These are phyloP conservation scores for Caenorhabditis parvicauda DNA, from an alignment of 2,888 invertebrate genomes.

Conservation along the genomic window DNA sequence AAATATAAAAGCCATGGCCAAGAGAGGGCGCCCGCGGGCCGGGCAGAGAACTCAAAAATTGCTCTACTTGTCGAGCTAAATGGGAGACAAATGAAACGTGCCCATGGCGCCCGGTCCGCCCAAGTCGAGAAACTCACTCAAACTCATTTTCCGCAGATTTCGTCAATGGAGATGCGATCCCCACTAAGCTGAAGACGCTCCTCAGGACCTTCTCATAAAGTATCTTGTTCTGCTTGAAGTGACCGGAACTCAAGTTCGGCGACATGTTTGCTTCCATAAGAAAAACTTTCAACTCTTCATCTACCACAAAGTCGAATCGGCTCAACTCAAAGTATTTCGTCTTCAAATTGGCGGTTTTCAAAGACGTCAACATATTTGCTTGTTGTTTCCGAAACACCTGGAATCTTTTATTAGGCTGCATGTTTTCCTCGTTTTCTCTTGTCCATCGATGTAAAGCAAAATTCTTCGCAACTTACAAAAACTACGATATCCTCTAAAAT, in stretches of 20 bases:
- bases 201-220: conserved; percentile 85
- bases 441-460: too few relatives aligned
- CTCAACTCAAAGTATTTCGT: conserved; percentile 83
- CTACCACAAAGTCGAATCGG: conserved; percentile 87
- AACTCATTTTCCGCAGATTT: conserved; percentile 9
- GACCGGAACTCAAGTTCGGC: conserved; percentile 88
- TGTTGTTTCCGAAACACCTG: conserved; percentile 49
- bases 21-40: too few relatives aligned
- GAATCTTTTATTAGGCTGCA: conserved; percentile 63
- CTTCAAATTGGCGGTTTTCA: conserved; percentile 12
- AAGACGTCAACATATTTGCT: conserved; percentile 38
- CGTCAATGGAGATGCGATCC: conserved; percentile 67
- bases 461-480: too few relatives aligned
- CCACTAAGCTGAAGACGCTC: conserved; percentile 78
- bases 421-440: too few relatives aligned
- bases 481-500: too few relatives aligned
- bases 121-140: background rate
- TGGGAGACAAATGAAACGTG: too few relatives aligned
- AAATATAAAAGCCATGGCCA: too few relatives aligned
- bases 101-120: too few relatives aligned
- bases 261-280: conserved; percentile 97
- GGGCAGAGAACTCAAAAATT: too few relatives aligned
- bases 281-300: conserved; percentile 80
- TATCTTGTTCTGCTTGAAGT: conserved; percentile 80
- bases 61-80: too few relatives aligned